Evolutionary conservation across 92 coral and sea anemone species (phyloP).

Genomic region (Hydrozoanthus gracilis): DNA sequence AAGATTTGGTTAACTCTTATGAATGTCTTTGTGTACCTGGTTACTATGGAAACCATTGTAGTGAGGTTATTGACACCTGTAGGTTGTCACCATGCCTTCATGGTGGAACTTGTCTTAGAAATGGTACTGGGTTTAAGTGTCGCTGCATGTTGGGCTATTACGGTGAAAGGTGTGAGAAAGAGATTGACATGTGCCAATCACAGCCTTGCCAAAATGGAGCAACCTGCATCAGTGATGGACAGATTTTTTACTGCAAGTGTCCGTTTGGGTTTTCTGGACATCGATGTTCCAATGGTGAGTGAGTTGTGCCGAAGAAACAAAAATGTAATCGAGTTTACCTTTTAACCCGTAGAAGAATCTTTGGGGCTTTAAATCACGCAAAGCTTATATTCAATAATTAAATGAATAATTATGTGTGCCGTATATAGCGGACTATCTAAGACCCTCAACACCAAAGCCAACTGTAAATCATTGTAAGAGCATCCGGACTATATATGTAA

Average conservation of each 20-base stretch:
- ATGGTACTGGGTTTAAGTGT: constrained; percentile 60
- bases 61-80: constrained; percentile 67
- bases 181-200: constrained; percentile 80
- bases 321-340: no score
- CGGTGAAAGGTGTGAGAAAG: constrained; percentile 70
- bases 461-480: no score
- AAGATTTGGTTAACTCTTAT: constrained; percentile 47
- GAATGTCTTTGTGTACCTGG: constrained; percentile 70
- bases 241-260: constrained; percentile 70
- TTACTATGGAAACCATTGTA: constrained; percentile 77
- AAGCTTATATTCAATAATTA: no score
- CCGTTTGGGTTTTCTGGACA: constrained; percentile 68
- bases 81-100: constrained; percentile 74
- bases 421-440: no score
- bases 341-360: no score
- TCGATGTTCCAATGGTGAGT: constrained; percentile 62
- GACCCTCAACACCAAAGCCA: no score
- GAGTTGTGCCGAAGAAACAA: no score
- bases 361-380: no score
- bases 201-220: constrained; percentile 75
- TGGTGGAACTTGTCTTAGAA: constrained; percentile 72
- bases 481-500: no score
- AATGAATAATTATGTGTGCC: no score
- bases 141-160: constrained; percentile 63
- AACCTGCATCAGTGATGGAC: constrained; percentile 75